Conservation (phyloP, 1,140 invertebrate genomes). For the Eupristina koningsbergeri region DNA sequence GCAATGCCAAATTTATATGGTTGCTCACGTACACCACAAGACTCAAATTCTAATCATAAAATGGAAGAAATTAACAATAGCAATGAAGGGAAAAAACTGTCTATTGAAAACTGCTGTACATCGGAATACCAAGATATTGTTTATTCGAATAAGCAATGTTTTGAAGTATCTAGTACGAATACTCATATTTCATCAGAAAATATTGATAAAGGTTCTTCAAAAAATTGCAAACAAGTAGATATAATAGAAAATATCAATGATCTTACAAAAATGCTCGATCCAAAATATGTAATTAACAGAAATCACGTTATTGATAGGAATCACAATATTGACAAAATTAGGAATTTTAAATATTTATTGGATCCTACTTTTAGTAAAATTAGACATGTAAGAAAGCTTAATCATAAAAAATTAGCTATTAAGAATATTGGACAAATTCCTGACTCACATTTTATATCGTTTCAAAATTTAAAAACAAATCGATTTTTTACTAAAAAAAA, state of each 20-base stretch:
- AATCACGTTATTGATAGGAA: slow-evolving; percentile 68
- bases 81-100: slow-evolving; percentile 58
- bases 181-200: slow-evolving; percentile 64
- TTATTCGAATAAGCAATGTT: slow-evolving; percentile 59
- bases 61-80: slow-evolving; percentile 63
- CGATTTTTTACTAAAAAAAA: slow-evolving; percentile 47
- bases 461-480: slow-evolving; percentile 66
- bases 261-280: slow-evolving; percentile 68
- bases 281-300: slow-evolving; percentile 64
- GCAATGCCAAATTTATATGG: slow-evolving; percentile 68
- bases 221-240: slow-evolving; percentile 53
- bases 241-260: slow-evolving; percentile 66
- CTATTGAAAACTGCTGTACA: slow-evolving; percentile 66
- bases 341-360: slow-evolving; percentile 66
- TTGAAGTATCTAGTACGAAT: slow-evolving; percentile 58
- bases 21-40: slow-evolving; percentile 64
- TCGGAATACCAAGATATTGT: slow-evolving; percentile 57
- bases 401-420: slow-evolving; percentile 58
- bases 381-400: slow-evolving; percentile 63
- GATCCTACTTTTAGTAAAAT: slow-evolving; percentile 70
- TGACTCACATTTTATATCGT: slow-evolving; percentile 65
- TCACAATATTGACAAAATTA: slow-evolving; percentile 69
- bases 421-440: slow-evolving; percentile 58
- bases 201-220: slow-evolving; percentile 53
- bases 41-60: slow-evolving; percentile 65